phyloP scores from a whole-genome alignment of 2,113 vertebrate genomes.

The Corythaixoides concolor region DNA sequence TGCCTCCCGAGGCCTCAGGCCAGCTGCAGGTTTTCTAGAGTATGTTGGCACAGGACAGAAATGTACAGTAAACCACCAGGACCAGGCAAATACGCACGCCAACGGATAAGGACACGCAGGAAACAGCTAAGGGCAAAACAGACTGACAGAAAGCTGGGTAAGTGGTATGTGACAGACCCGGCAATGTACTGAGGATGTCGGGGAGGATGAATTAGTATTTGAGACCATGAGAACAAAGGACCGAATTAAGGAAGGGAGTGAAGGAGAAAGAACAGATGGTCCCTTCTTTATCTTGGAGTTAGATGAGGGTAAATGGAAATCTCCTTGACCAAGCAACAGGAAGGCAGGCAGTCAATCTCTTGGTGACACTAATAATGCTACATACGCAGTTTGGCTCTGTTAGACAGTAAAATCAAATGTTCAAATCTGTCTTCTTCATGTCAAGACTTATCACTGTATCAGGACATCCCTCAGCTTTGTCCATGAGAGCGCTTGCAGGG shows the following conservation, averaged over 20 bases:
- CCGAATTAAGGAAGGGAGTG: background rate
- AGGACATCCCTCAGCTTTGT: background rate
- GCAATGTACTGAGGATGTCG: background rate
- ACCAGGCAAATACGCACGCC: background rate
- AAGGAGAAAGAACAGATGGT: conserved; percentile 60
- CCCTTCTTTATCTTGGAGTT: conserved; percentile 54
- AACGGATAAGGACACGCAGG: background rate
- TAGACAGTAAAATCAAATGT: conserved; percentile 1
- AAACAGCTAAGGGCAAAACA: background rate
- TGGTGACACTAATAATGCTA: conserved; percentile 32
- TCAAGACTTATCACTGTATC: background rate
- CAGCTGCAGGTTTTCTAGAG: background rate
- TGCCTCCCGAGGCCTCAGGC: background rate
- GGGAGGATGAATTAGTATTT: background rate
- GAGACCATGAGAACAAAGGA: conserved; percentile 9
- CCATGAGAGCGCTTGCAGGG: background rate
- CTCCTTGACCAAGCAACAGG: conserved; percentile 43
- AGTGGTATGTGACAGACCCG: background rate
- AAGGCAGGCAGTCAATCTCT: conserved; percentile 59
- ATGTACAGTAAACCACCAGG: background rate
- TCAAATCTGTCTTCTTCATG: background rate
- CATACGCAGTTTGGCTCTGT: background rate
- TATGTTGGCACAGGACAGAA: background rate
- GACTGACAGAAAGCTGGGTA: background rate
- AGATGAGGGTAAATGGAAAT: conserved; percentile 62